Conservation (phyloP, 2,888 invertebrate genomes). For the Slavum lentiscoides region DNA sequence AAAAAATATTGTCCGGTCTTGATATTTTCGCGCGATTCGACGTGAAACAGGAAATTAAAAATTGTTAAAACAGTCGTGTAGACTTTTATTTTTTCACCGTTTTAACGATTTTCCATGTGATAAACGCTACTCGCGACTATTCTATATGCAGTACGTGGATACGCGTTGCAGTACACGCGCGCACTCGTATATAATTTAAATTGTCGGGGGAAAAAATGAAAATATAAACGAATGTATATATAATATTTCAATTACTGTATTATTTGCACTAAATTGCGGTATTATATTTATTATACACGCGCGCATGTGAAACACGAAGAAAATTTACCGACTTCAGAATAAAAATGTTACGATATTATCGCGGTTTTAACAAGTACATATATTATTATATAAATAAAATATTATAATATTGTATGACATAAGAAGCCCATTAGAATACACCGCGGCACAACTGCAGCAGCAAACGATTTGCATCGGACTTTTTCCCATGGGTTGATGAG, state of each 20-base stretch:
- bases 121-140: too few relatives aligned
- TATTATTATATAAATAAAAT: neutral
- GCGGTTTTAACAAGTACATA: neutral
- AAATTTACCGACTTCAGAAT: constrained; percentile 13
- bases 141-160: too few relatives aligned
- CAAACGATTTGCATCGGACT: constrained; percentile 8
- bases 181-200: too few relatives aligned
- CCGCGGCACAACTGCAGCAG: neutral
- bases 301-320: neutral
- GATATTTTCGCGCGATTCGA: too few relatives aligned
- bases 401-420: neutral
- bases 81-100: too few relatives aligned
- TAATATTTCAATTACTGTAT: neutral
- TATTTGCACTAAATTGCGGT: neutral
- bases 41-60: too few relatives aligned
- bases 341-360: constrained; percentile 33
- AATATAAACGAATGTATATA: too few relatives aligned
- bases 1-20: too few relatives aligned
- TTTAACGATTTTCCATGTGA: too few relatives aligned
- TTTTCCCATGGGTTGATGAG: constrained; percentile 37
- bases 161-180: neutral
- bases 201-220: too few relatives aligned
- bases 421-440: constrained; percentile 14
- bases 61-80: too few relatives aligned
- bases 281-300: neutral